phyloP scores from a whole-genome alignment of 2,888 invertebrate genomes.

The Odontocerum albicorne region DNA sequence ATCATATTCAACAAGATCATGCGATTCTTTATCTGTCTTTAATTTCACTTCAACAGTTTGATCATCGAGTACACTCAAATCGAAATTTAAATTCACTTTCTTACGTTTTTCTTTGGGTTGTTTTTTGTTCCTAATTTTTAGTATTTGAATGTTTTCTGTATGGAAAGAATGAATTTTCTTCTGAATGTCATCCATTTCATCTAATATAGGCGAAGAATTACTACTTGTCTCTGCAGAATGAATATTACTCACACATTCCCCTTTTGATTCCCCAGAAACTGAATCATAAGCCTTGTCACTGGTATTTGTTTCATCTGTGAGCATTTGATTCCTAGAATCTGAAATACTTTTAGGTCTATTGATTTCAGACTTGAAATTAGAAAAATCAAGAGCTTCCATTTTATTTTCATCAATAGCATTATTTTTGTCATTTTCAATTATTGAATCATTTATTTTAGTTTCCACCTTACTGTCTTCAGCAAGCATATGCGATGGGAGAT shows the following conservation, averaged over 20 bases:
- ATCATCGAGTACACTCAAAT: conserved; percentile 57
- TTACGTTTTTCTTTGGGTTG: conserved; percentile 55
- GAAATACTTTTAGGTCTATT: neutral
- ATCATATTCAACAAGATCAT: neutral
- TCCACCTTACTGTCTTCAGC: no score
- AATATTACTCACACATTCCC: conserved; percentile 34
- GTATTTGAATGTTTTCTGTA: conserved; percentile 62
- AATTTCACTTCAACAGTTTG: conserved; percentile 53
- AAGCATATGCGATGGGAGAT: neutral
- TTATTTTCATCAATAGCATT: neutral
- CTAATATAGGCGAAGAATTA: conserved; percentile 54
- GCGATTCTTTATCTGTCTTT: conserved; percentile 37
- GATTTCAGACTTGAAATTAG: neutral
- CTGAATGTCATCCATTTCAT: conserved; percentile 64
- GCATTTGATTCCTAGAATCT: conserved; percentile 3
- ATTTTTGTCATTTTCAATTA: neutral
- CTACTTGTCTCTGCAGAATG: conserved; percentile 52
- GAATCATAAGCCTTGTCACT: conserved; percentile 6
- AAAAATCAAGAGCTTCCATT: neutral
- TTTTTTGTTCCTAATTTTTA: conserved; percentile 63
- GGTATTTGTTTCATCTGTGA: conserved; percentile 3
- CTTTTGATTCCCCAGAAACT: conserved; percentile 15
- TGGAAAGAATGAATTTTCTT: conserved; percentile 65
- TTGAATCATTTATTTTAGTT: neutral
- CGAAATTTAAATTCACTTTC: conserved; percentile 58